A percentile compares a stretch with the other conserved stretches of the same genome.
Conservation (phyloP, 2,113 vertebrate species). For the Dicrurus megarhynchus region DNA sequence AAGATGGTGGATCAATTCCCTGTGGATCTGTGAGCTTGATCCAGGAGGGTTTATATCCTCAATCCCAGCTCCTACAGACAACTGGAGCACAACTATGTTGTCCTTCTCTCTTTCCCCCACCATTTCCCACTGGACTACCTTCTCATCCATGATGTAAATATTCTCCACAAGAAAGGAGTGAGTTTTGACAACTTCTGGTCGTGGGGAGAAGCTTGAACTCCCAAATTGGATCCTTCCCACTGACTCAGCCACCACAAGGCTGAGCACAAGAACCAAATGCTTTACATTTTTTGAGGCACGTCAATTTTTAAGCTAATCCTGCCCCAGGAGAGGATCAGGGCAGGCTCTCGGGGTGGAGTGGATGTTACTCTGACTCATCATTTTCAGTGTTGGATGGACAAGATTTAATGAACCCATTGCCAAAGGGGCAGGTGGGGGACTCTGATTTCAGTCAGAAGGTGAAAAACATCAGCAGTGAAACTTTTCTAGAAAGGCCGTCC, state of each 20-base stretch:
- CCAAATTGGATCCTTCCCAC: not conserved
- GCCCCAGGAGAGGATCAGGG: not conserved
- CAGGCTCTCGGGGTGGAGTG: not conserved
- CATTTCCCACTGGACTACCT: not conserved
- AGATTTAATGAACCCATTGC: not conserved
- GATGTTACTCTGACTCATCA: not conserved
- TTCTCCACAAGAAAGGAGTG: not conserved
- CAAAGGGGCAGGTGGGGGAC: not conserved
- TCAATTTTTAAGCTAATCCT: slow-evolving; percentile 16
- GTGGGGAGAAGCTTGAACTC: not conserved
- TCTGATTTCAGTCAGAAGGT: not conserved
- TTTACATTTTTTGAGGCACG: not conserved
- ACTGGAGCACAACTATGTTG: not conserved
- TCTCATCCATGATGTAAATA: not conserved
- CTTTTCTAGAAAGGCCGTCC: not conserved
- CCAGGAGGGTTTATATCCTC: not conserved
- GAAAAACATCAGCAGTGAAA: not conserved
- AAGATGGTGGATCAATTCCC: not conserved
- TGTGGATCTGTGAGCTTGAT: not conserved
- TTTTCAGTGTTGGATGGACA: not conserved
- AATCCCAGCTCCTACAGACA: not conserved
- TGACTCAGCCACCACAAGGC: not conserved
- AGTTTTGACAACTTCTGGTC: not conserved
- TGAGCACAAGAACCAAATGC: not conserved
- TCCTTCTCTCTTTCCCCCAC: not conserved